These are phyloP conservation scores for Aleiodes testaceus DNA, from an alignment of 2,888 invertebrate genomes.

Conservation along the genomic window DNA sequence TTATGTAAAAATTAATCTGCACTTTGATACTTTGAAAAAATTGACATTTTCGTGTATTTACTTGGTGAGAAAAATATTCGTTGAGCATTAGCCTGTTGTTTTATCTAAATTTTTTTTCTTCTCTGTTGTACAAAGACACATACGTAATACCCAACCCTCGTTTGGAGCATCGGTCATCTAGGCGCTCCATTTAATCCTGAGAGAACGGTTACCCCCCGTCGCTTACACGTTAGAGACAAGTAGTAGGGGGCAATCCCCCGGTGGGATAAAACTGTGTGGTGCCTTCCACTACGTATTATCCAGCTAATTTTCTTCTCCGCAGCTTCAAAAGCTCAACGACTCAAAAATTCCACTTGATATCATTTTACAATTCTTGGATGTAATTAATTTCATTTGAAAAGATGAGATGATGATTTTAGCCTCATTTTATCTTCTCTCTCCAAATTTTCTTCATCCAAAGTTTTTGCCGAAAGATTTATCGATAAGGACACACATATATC, in stretches of 20 bases:
- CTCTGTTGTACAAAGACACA: constrained; percentile 22
- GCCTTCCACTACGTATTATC: constrained; percentile 57
- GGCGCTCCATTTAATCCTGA: constrained; percentile 71
- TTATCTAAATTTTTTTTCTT: constrained; percentile 68
- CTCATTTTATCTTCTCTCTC: too few relatives aligned
- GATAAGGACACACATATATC: constrained; percentile 16
- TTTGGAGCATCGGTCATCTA: constrained; percentile 70
- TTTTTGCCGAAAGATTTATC: constrained; percentile 27
- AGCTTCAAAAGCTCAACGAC: constrained; percentile 40
- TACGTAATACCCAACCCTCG: constrained; percentile 51
- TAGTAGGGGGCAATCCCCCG: constrained; percentile 60
- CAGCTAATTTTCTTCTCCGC: constrained; percentile 67
- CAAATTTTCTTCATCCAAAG: constrained; percentile 39
- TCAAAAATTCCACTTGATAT: constrained; percentile 33
- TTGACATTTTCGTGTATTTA: background rate
- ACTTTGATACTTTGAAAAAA: background rate
- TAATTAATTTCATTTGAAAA: background rate
- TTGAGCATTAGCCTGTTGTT: constrained; percentile 68
- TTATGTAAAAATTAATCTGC: background rate
- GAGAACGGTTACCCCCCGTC: constrained; percentile 66
- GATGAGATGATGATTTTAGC: too few relatives aligned
- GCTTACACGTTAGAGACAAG: constrained; percentile 47
- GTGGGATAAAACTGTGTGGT: constrained; percentile 58
- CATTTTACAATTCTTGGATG: constrained; percentile 48
- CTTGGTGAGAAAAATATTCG: constrained; percentile 18